A percentile compares a stretch with the other conserved stretches of the same genome.
Conservation (phyloP, 2,888 invertebrate species). For the Ceriagrion tenellum region DNA sequence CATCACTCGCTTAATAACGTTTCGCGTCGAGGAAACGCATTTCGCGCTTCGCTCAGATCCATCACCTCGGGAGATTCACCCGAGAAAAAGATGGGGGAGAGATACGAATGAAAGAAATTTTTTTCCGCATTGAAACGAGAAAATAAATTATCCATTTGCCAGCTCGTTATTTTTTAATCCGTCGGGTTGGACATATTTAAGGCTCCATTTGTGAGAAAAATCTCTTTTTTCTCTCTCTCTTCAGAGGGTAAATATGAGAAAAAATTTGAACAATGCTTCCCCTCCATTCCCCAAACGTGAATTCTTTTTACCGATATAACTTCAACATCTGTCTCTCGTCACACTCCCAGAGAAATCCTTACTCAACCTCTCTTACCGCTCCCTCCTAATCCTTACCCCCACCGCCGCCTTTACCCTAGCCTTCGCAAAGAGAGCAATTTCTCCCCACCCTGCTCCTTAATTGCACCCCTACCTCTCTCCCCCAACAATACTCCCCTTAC, state of each 20-base stretch:
- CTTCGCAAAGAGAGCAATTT: not conserved
- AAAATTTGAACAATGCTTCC: not conserved
- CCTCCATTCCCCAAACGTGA: not conserved
- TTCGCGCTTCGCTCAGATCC: not conserved
- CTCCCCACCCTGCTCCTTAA: not conserved
- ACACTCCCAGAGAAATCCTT: not conserved
- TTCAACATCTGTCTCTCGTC: not conserved
- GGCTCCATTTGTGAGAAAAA: conserved; percentile 1
- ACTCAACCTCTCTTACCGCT: not conserved
- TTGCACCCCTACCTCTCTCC: not conserved
- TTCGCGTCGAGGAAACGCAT: not conserved
- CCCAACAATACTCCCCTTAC: not conserved
- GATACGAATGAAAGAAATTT: not conserved
- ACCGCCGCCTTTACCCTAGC: not conserved
- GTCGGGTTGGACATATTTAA: conserved; percentile 13
- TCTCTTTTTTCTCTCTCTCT: not conserved
- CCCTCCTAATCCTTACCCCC: not conserved
- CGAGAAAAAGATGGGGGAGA: not conserved
- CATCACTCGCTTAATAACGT: not conserved
- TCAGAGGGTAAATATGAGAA: not conserved
- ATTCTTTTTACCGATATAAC: not conserved
- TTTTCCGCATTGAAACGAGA: not conserved
- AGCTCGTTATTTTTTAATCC: conserved; percentile 18
- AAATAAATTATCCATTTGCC: conserved; percentile 16
- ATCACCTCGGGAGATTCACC: not conserved